These are phyloP conservation scores for Euborellia annulipes DNA, from an alignment of 1,140 invertebrate genomes.

Conservation along the genomic window DNA sequence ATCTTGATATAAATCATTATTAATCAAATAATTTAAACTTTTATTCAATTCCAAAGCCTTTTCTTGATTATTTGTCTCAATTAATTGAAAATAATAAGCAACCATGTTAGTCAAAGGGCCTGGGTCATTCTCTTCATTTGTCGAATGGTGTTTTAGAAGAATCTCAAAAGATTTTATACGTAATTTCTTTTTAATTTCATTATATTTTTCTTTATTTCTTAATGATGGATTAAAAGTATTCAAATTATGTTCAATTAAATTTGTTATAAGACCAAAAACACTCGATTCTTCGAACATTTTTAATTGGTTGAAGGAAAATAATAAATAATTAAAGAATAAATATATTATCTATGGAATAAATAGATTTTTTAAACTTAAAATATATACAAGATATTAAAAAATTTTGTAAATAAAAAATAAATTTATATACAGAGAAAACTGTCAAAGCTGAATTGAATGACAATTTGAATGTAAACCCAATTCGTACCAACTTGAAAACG, in stretches of 20 bases:
- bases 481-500: no score
- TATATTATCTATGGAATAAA: no score
- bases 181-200: conserved; percentile 16
- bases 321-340: no score
- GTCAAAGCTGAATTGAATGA: no score
- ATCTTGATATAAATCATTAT: conserved; percentile 9
- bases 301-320: no score
- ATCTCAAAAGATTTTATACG: conserved; percentile 24
- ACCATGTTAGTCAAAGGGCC: conserved; percentile 26
- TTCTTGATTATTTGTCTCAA: conserved; percentile 14
- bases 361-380: no score
- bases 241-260: conserved; percentile 17
- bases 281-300: no score
- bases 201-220: conserved; percentile 12
- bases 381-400: no score
- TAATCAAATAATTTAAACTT: conserved; percentile 17
- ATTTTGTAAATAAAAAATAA: no score
- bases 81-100: conserved; percentile 23
- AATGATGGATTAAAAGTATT: conserved; percentile 11
- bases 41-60: conserved; percentile 22
- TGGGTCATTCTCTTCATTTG: conserved; percentile 3
- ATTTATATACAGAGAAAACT: no score
- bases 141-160: conserved; percentile 21
- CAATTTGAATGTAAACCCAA: no score
- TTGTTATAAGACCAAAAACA: conserved; percentile 21